Evolutionary conservation across 2,797 vertebrate species (phyloP), one percentile per base, ranked within the genome.

Genomic region (Remorina albescens): DNA sequence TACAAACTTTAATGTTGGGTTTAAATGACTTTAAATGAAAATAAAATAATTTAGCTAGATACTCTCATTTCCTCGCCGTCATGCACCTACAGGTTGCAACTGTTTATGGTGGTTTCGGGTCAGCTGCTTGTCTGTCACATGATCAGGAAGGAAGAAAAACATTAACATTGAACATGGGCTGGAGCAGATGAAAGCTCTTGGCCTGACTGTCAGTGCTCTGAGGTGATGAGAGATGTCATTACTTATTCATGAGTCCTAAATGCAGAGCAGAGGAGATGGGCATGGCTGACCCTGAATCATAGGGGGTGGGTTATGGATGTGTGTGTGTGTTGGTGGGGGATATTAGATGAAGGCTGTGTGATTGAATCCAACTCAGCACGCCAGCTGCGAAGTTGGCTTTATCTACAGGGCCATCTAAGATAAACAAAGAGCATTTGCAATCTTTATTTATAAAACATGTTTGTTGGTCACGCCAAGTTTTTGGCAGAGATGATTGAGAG

Each of bases 201-300:
- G 91, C 81, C 88, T 88, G 89, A 90, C 92, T 93, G 92, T 93
- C 91, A 93, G 89, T 65, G 81, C 89, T 90, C 82, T 80, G 89
- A 91, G 84, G 89, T 93, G 92, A 93, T 88, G 89, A 88, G 88
- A 91, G 90, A 91, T 80, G 81, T 79, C 90, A 91, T 93, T 92
- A 93, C 90, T 93, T 92, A 93, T 94, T 93, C 92, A 93, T 94
- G 92, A 92, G 86, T 83, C 90, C 89, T 93, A 92, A 92, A 92
- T 91, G 86, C 86, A 90, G 92, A 90, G 90, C 87, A 87, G 90
- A 86, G 86, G 86, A 92, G 91, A 93, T 85, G 87, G 85, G 92
- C 91, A 90, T 93, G 92, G 88, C 74, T 89, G 88, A 91, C 82
- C 90, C 88, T 79, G 86, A 88, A 87, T 88, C 82, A 79, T 64